These are phyloP conservation scores for Drosophila borborema DNA, from an alignment of 2,888 invertebrate genomes.

Conservation along the genomic window DNA sequence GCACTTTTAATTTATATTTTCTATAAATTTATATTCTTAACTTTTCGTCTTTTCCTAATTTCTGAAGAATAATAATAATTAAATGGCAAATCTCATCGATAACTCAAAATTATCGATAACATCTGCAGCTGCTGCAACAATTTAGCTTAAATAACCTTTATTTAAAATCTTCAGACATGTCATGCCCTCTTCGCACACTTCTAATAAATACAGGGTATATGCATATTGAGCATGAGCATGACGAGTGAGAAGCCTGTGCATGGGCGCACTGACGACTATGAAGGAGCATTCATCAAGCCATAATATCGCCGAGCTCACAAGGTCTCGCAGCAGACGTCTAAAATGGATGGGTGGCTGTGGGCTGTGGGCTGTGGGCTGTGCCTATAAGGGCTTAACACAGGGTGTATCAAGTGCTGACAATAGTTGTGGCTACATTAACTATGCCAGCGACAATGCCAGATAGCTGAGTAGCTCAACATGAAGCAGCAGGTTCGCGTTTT, in stretches of 20 bases:
- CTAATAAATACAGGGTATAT: constrained; percentile 13
- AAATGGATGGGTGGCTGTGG: not conserved
- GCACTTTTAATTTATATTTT: too few relatives aligned
- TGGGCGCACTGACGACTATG: constrained; percentile 14
- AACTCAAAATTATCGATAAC: not conserved
- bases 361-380: not conserved
- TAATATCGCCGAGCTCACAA: constrained; percentile 39
- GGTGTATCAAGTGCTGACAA: constrained; percentile 29
- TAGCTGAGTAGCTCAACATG: constrained; percentile 1
- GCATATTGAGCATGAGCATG: constrained; percentile 17
- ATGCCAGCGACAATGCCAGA: constrained; percentile 43
- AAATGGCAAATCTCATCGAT: not conserved
- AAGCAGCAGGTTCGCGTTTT: constrained; percentile 19
- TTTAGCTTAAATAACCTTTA: not conserved
- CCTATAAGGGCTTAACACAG: constrained; percentile 5
- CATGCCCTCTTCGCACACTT: not conserved
- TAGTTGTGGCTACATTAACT: constrained; percentile 29
- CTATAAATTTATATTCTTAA: too few relatives aligned
- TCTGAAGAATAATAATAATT: too few relatives aligned
- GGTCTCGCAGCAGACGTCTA: constrained; percentile 1
- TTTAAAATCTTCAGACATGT: not conserved
- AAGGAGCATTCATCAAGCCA: constrained; percentile 51
- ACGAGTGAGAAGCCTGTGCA: constrained; percentile 14
- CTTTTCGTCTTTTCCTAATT: too few relatives aligned
- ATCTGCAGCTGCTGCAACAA: too few relatives aligned